A percentile compares a stretch with the other conserved stretches of the same genome.
These are phyloP conservation scores for Vollenhovia emeryi DNA, from an alignment of 1,140 invertebrate genomes.

Conservation along the genomic window DNA sequence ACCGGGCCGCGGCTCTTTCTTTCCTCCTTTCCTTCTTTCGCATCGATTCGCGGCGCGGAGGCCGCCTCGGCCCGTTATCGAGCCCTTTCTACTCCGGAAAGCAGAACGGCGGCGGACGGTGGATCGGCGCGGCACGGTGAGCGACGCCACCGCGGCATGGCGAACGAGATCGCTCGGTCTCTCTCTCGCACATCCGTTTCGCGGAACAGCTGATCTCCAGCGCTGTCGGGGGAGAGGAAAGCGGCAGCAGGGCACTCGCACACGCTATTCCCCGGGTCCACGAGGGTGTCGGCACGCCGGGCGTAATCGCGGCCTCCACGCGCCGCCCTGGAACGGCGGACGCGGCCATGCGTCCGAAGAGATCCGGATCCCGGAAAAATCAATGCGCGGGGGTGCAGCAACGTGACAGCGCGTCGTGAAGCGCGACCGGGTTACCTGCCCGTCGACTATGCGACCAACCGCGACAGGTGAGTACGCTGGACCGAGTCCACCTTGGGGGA, in stretches of 20 bases:
- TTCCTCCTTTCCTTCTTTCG: neutral
- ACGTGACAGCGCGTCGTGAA: slow-evolving; percentile 19
- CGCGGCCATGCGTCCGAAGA: slow-evolving; percentile 6
- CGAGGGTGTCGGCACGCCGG: neutral
- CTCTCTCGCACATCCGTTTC: neutral
- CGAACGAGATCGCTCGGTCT: slow-evolving; percentile 2
- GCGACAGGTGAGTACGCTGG: slow-evolving; percentile 21
- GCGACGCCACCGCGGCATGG: neutral
- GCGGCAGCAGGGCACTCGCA: neutral
- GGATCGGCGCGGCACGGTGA: neutral
- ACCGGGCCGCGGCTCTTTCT: neutral
- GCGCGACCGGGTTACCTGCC: neutral
- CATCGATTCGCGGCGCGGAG: neutral
- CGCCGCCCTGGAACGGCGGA: neutral
- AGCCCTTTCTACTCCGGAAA: neutral
- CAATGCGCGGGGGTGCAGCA: slow-evolving; percentile 24
- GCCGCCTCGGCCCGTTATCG: neutral
- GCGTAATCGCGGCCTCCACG: neutral
- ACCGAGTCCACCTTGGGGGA: no score
- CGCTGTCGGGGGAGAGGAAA: neutral
- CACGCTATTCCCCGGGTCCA: no score
- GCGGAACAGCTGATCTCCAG: slow-evolving; percentile 42
- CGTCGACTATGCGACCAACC: neutral
- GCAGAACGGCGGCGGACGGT: neutral
- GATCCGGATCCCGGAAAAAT: slow-evolving; percentile 36